A percentile compares a stretch with the other conserved stretches of the same genome.
Conservation (phyloP, 2,797 vertebrate species). For the Falco columbarius region DNA sequence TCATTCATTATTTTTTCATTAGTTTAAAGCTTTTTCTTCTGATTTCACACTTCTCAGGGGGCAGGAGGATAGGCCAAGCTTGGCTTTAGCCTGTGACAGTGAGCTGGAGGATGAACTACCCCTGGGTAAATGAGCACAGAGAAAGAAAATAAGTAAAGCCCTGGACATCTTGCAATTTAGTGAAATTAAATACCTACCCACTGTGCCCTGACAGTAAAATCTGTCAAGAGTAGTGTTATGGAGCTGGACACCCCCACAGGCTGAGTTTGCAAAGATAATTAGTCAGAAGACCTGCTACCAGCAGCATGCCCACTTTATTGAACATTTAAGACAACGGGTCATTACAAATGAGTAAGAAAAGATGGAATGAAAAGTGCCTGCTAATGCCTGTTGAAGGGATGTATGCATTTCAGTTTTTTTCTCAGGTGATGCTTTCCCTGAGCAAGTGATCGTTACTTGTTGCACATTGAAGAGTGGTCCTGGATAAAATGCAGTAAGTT, state of each 20-base stretch:
- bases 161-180: not conserved
- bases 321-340: not conserved
- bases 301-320: not conserved
- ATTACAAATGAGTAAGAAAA: not conserved
- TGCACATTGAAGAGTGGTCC: not conserved
- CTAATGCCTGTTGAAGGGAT: not conserved
- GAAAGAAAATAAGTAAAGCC: slow-evolving; percentile 12
- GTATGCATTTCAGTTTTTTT: not conserved
- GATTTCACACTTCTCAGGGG: not conserved
- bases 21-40: not conserved
- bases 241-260: not conserved
- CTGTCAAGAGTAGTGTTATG: not conserved
- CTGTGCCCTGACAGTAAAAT: not conserved
- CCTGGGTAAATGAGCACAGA: not conserved
- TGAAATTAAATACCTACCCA: not conserved
- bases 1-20: not conserved
- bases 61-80: not conserved
- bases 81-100: slow-evolving; percentile 17
- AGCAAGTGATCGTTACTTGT: not conserved
- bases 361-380: not conserved
- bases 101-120: not conserved
- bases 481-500: slow-evolving; percentile 2
- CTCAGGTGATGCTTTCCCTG: not conserved
- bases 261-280: not conserved
- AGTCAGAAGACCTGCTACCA: not conserved